phyloP scores from a whole-genome alignment of 2,797 vertebrate genomes.

The Malacoraja senta region DNA sequence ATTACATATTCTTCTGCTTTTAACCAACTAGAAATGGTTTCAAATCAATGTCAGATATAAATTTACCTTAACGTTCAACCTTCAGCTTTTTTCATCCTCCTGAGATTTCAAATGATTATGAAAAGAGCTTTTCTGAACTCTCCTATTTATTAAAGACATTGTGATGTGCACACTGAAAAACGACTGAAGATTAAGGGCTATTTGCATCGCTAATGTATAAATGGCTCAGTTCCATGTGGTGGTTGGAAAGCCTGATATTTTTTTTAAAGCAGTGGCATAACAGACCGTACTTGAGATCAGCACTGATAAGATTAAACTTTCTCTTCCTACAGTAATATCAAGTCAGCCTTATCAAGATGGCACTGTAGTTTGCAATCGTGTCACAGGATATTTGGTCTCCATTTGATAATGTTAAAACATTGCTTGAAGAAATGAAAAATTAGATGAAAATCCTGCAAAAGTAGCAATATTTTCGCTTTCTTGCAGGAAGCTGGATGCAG shows the following conservation, averaged over 20 bases:
- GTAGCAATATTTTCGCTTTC: neutral
- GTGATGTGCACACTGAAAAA: neutral
- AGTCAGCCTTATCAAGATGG: neutral
- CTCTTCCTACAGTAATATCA: neutral
- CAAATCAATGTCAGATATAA: slow-evolving; percentile 8
- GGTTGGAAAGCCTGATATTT: neutral
- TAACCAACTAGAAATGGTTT: slow-evolving; percentile 6
- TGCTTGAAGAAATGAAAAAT: slow-evolving; percentile 15
- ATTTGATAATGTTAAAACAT: neutral
- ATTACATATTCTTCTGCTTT: neutral
- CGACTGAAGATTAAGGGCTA: neutral
- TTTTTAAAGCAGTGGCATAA: neutral
- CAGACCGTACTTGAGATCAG: neutral
- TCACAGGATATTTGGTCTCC: slow-evolving; percentile 19
- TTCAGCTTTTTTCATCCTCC: neutral
- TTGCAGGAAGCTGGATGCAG: neutral
- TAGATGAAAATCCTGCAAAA: neutral
- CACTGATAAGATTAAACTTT: neutral
- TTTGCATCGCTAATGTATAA: neutral
- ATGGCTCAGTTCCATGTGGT: neutral
- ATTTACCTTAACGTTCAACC: slow-evolving; percentile 15
- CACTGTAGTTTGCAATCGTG: neutral
- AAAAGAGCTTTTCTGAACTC: neutral
- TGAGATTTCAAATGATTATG: neutral
- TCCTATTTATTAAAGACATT: neutral